Evolutionary conservation across 1,140 invertebrate species (phyloP).

Genomic region (Drosophila varians): DNA sequence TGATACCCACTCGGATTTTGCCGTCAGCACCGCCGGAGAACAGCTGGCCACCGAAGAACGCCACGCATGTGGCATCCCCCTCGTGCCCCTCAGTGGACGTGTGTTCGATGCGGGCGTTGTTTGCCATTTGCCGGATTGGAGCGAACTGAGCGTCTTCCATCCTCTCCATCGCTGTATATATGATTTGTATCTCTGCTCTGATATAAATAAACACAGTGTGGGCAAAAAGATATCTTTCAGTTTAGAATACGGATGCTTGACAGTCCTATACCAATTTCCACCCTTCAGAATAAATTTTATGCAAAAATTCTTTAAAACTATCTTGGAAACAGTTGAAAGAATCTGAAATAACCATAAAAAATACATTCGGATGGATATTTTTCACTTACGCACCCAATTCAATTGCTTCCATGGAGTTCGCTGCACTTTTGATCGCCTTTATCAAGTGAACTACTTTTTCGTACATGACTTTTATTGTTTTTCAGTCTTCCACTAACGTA

Average conservation of each 20-base stretch:
- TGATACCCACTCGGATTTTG: slow-evolving; percentile 78
- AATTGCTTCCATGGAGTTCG: not conserved
- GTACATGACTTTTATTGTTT: slow-evolving; percentile 37
- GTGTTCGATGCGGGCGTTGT: slow-evolving; percentile 60
- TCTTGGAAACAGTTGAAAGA: too few relatives aligned
- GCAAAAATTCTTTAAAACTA: too few relatives aligned
- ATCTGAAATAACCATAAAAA: too few relatives aligned
- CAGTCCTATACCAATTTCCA: not conserved
- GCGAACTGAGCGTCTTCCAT: slow-evolving; percentile 17
- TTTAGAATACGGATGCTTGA: too few relatives aligned
- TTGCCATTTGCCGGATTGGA: slow-evolving; percentile 42
- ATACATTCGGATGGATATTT: too few relatives aligned
- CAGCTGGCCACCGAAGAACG: slow-evolving; percentile 62
- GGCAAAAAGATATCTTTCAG: not conserved
- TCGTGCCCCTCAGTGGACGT: slow-evolving; percentile 72
- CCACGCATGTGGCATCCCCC: slow-evolving; percentile 73
- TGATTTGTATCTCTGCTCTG: slow-evolving; percentile 19
- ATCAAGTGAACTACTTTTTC: slow-evolving; percentile 6
- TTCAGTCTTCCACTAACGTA: slow-evolving; percentile 46
- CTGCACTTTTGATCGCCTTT: not conserved
- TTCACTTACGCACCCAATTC: too few relatives aligned
- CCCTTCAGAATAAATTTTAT: not conserved
- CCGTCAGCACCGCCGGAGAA: slow-evolving; percentile 83
- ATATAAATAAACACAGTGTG: slow-evolving; percentile 15
- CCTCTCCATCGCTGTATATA: slow-evolving; percentile 5